Conservation (phyloP, 2,113 vertebrate genomes). For the Aix galericulata region DNA sequence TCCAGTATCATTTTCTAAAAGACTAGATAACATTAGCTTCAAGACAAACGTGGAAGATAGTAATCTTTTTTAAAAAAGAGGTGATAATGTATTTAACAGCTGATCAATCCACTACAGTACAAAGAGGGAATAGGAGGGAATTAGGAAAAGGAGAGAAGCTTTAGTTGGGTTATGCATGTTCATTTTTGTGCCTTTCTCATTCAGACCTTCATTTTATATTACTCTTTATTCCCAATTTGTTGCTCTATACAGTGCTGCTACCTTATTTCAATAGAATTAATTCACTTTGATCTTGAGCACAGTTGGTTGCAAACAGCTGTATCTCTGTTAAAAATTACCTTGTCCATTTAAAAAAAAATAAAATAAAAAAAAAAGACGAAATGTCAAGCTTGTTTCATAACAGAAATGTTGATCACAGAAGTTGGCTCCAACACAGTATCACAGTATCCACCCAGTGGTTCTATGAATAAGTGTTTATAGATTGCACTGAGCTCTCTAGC, state of each 20-base stretch:
- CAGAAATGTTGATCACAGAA: conserved; percentile 60
- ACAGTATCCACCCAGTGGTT: conserved; percentile 75
- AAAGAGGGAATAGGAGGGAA: not conserved
- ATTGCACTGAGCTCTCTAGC: conserved; percentile 74
- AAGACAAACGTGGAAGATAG: conserved; percentile 3
- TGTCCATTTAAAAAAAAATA: conserved; percentile 49
- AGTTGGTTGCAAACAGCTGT: conserved; percentile 65
- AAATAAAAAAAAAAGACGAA: conserved; percentile 31
- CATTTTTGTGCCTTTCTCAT: not conserved
- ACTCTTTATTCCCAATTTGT: not conserved
- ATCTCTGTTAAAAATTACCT: conserved; percentile 55
- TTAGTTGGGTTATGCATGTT: not conserved
- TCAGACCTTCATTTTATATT: not conserved
- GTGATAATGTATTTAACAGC: conserved; percentile 8
- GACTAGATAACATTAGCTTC: conserved; percentile 11
- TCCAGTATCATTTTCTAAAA: conserved; percentile 25
- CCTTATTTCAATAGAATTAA: conserved; percentile 49
- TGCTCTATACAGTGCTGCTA: conserved; percentile 24
- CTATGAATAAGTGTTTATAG: conserved; percentile 79
- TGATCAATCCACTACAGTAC: conserved; percentile 12
- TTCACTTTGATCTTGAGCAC: conserved; percentile 56
- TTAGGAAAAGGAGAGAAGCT: not conserved
- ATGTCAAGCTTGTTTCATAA: conserved; percentile 72
- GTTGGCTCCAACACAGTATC: conserved; percentile 63
- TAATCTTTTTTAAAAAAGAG: conserved; percentile 1